Percentiles rank a stretch among this genome's conserved stretches.
Evolutionary conservation across 1,140 invertebrate genomes (phyloP).

Genomic region (Goniozus legneri): DNA sequence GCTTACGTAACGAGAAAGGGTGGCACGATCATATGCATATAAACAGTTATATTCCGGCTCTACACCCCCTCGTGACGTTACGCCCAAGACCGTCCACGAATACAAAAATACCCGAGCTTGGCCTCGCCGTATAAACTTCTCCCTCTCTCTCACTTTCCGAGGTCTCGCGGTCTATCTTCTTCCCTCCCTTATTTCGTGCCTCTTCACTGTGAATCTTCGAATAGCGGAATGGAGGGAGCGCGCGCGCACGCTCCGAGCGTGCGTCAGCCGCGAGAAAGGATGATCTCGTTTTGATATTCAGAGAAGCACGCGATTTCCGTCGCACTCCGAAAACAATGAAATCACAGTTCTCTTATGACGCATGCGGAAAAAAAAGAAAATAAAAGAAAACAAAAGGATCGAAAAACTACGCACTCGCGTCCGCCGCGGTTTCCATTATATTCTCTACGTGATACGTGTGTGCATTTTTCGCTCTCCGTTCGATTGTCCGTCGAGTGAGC

Average conservation of each 20-base stretch:
- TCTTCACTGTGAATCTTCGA: neutral
- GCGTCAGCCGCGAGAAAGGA: neutral
- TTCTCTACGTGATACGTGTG: too few species aligned
- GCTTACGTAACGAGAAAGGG: constrained; percentile 20
- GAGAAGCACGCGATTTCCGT: neutral
- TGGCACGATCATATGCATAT: constrained; percentile 15
- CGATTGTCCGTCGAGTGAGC: too few species aligned
- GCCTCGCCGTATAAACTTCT: too few species aligned
- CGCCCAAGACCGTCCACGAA: constrained; percentile 19
- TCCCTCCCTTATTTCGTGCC: too few species aligned
- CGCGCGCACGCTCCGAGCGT: too few species aligned
- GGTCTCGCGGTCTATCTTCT: too few species aligned
- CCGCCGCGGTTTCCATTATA: too few species aligned
- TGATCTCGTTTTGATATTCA: neutral
- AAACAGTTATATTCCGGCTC: constrained; percentile 24
- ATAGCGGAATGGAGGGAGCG: neutral
- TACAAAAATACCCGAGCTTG: too few species aligned
- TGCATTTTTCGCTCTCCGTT: too few species aligned
- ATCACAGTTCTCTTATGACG: neutral
- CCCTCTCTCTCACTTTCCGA: too few species aligned
- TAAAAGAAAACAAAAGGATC: too few species aligned
- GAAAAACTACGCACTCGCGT: too few species aligned
- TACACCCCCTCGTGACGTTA: constrained; percentile 30
- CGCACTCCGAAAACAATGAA: neutral
- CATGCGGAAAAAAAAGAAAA: neutral